Evolutionary conservation across 2,888 invertebrate species (phyloP).

Genomic region (Pollenia labialis): DNA sequence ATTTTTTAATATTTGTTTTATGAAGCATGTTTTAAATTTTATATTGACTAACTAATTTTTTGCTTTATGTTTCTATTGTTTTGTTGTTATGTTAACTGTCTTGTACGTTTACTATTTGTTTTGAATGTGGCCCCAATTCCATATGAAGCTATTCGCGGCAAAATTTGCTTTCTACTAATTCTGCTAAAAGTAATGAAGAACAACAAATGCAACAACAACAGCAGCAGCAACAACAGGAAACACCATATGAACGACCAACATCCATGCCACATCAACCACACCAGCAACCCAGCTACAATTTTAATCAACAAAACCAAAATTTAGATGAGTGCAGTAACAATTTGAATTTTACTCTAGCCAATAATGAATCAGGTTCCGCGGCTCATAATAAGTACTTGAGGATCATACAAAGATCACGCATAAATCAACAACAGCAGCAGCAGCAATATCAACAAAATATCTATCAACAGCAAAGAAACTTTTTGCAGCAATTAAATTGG

Average conservation of each 20-base stretch:
- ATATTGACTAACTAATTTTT: constrained; percentile 49
- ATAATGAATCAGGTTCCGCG: constrained; percentile 72
- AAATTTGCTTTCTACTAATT: constrained; percentile 90
- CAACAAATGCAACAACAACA: constrained; percentile 82
- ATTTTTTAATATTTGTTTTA: constrained; percentile 1
- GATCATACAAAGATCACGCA: constrained; percentile 72
- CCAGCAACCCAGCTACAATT: constrained; percentile 65
- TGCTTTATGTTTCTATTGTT: constrained; percentile 74
- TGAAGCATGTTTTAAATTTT: constrained; percentile 43
- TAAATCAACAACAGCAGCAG: constrained; percentile 77
- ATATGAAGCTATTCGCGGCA: constrained; percentile 92
- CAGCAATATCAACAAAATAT: constrained; percentile 76
- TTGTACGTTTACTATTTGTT: constrained; percentile 50
- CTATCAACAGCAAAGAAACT: constrained; percentile 76
- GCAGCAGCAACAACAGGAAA: constrained; percentile 82
- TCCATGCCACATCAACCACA: constrained; percentile 67
- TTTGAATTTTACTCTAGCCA: constrained; percentile 84
- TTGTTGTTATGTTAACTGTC: constrained; percentile 45
- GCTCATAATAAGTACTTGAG: constrained; percentile 71
- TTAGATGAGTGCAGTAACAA: constrained; percentile 83
- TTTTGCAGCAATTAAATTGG: constrained; percentile 78
- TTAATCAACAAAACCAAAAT: constrained; percentile 73
- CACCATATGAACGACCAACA: constrained; percentile 72
- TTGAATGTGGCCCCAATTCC: constrained; percentile 43
- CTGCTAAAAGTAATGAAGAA: constrained; percentile 89